Base-by-base conservation (phyloP, 1,140 invertebrate species). In the Sitophilus oryzae region DNA sequence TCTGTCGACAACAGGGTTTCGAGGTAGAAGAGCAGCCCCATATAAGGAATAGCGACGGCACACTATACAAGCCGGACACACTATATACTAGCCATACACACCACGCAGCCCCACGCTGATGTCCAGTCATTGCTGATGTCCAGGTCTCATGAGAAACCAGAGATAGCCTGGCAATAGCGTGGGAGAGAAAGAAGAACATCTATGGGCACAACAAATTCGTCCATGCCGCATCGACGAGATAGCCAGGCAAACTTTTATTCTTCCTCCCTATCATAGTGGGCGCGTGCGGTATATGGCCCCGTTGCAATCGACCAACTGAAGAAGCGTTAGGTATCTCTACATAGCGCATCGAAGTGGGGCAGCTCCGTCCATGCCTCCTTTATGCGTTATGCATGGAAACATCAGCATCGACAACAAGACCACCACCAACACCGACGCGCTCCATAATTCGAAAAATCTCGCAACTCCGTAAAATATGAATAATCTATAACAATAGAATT, bases 141-240 rank as follows among this genome's bases (percentile, higher is more conserved):
- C 53, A 56, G 43, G 54, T 64, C 1, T 52, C 44, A 14, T 64
- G 53, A 60, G 62, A 64, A 22, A 49, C 44, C 6, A 9, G 21
- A 8, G 23, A 15, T 15, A 9, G 20, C 5, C 22, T 61, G 16
- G 11, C 11, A 1, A 25, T 38, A 3, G 20, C 11, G n/a, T 55
- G 43, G 22, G 21, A 49, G 8, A 20, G 2, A 3, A 63, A 63
- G 36, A 23, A 34, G n/a, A 2, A 15, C 0, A 21, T 40, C 3
- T 63, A 63, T 19, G 23, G 10, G 9, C 44, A 61, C 22, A 25
- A 58, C 20, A n/a, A 30, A 18, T 20, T 21, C 3, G 58, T 61
- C 35, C 34, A 41, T 8, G 59, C 49, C 9, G 59, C 46, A 9
- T 47, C 54, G 0, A 42, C 11, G 14, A 9, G 36, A 4, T 38